Base-by-base conservation (phyloP, 2,888 invertebrate species). In the Ophonus ardosiacus region DNA sequence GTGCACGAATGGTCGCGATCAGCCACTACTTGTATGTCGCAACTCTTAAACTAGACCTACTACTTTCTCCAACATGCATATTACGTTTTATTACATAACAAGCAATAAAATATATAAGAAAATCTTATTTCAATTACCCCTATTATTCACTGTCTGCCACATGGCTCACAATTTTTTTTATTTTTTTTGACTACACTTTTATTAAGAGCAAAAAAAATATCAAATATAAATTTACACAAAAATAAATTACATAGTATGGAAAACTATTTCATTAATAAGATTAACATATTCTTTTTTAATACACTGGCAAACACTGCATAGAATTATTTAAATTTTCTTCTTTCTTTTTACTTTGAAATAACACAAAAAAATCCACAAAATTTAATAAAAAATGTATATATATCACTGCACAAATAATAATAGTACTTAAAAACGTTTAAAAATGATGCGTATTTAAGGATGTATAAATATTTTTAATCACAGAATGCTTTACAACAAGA, bases 41-140 rank as follows among this genome's bases (percentile, higher is more conserved):
- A 88, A 89, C 88, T 87, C 86, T 88, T 87, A 87, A 89, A 89
- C 89, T 88, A 88, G 89, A 89, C 88, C 86, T 88, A 87, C 89
- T 89, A 90, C 89, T 90, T 90, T 89, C 89, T 89, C 85, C 51
- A 31, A 56, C 71, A 68, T 85, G 80, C 85, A 85, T 79, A 85
- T 59, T 68, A 15, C 31, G 71, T 80, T 57, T 15, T 57, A 68
- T 85, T 85, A 80, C 85, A 56, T 85, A 85, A 85, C 80, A 85
- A 56, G 79, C 68, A 79, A 84, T 79, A n/a, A 76, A 76, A 59
- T 82, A 82, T 24, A 3, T 24, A 83, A 76, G n/a, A 83, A 83
- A 57, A 76, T 76, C 17, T 76, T 59, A 13, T 83, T 8, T 74
- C 57, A 87, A 86, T 89, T 89, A 89, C 89, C 89, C 89, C 87